Base-by-base conservation (phyloP, 2,797 vertebrate genomes). In the Euphonia xanthogaster region DNA sequence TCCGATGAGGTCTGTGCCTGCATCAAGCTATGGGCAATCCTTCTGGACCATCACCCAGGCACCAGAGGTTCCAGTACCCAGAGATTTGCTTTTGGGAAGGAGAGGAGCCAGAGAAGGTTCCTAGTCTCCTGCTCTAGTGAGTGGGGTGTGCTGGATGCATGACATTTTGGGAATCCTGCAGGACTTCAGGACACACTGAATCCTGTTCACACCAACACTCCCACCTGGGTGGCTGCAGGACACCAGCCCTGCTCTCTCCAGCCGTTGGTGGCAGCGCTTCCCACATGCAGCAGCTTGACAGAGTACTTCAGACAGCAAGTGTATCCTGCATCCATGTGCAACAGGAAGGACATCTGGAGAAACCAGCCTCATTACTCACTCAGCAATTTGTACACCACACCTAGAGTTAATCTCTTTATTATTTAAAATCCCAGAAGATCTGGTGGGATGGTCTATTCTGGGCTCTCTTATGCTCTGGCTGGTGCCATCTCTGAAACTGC, bases 361-460 rank as follows among this genome's bases (percentile, higher is more conserved):
- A 91, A 85, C 25, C 77, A 93, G 53, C 35, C 62, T 57, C 57
- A 50, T 86, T 76, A 63, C 31, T 93, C 65, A 76, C 17, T 21
- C 58, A 67, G 83, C n/a, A 60, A 85, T 67, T 57, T 70, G 73
- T 65, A 79, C 51, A 63, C 74, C 79, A 67, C 47, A 37, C 44
- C 51, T 42, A 44, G 31, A 45, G 51, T 39, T 93, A 86, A 84
- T 81, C 27, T 28, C 50, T 79, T 60, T 57, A 60, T 85, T 81
- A 35, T 82, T 82, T 85, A 67, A 84, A 90, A 67, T 58, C 4
- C n/a, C 63, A 73, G 12, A 51, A 77, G 37, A 70, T 27, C 33
- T 95, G 57, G 33, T 27, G 27, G 42, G 23, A 47, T 63, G 62
- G 55, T 72, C 82, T 80, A n/a, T 94, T 80, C 54, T 78, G 79